Base-by-base conservation (phyloP, 2,797 vertebrate species). In the Hybognathus amarus region DNA sequence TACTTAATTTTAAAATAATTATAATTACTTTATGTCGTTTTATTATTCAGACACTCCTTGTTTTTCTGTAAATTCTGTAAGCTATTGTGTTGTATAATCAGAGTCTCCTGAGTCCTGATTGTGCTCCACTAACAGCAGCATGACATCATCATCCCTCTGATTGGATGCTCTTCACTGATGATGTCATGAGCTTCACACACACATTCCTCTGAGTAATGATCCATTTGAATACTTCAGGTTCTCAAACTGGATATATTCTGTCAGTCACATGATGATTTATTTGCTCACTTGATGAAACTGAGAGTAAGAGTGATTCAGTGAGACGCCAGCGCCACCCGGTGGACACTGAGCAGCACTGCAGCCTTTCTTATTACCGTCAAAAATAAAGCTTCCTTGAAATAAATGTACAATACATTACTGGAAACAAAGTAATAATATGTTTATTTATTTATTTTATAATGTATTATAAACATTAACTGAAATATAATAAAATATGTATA, bases 241-340 rank as follows among this genome's bases (percentile, higher is more conserved):
- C 59, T 24, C 56, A 61, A 27, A 27, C 59, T 27, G 6, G 24
- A 27, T 30, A 15, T 10, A 13, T 13, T 27, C 59, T 27, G 59
- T 15, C 59, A 61, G 59, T 61, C 59, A 61, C 59, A 15, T 12
- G 59, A 27, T 24, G 24, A 61, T 61, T 36, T 5, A 22, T 22
- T 20, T 20, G 9, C 7, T 54, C 20, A 12, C 36, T 5, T 36
- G 12, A 47, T 3, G 2, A 13, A 61, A 5, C 56, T 13, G 22
- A 27, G 36, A 13, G 56, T 11, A 61, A 3, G 24, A 27, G 59
- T 12, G 12, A 1, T 6, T 27, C 2, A 38, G 74, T 38, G 5
- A 68, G 84, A 88, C 7, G 45, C 64, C 75, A 85, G 80, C 69
- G 20, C 86, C 93, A 87, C 88, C 93, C 88, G 82, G 91, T 91